phyloP scores from a whole-genome alignment of 2,113 vertebrate species.

The Solea solea region DNA sequence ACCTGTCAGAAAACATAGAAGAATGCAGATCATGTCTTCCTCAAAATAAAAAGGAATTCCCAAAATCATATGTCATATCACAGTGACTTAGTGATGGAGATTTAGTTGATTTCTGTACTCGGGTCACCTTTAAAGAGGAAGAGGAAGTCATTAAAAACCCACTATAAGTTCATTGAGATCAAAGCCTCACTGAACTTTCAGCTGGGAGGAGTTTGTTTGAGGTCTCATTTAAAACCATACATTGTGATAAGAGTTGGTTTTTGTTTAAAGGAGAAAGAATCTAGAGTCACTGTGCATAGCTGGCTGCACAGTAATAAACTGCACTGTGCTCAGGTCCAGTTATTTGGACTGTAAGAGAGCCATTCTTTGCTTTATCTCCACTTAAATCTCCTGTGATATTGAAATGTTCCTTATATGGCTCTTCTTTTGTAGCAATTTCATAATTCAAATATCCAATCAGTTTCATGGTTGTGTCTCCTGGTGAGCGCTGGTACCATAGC shows the following conservation, averaged over 20 bases:
- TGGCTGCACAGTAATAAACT: conserved; percentile 68
- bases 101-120: not conserved
- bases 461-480: conserved; percentile 24
- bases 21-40: not conserved
- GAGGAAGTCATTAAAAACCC: too few species aligned
- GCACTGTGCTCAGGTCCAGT: conserved; percentile 22
- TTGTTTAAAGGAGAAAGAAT: not conserved
- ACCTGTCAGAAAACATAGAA: not conserved
- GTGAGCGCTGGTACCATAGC: conserved; percentile 54
- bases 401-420: conserved; percentile 3
- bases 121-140: not conserved
- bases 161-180: not conserved
- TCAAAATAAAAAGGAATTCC: too few species aligned
- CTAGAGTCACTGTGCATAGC: conserved; percentile 21
- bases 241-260: not conserved
- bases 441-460: conserved; percentile 48
- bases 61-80: too few species aligned
- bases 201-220: not conserved
- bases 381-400: conserved; percentile 36
- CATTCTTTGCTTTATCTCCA: not conserved
- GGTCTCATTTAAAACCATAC: not conserved
- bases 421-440: not conserved
- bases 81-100: not conserved
- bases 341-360: not conserved
- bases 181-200: not conserved